Evolutionary conservation across 2,797 vertebrate species (phyloP), one percentile per base, ranked within the genome.

Genomic region (Sebastes umbrosus): DNA sequence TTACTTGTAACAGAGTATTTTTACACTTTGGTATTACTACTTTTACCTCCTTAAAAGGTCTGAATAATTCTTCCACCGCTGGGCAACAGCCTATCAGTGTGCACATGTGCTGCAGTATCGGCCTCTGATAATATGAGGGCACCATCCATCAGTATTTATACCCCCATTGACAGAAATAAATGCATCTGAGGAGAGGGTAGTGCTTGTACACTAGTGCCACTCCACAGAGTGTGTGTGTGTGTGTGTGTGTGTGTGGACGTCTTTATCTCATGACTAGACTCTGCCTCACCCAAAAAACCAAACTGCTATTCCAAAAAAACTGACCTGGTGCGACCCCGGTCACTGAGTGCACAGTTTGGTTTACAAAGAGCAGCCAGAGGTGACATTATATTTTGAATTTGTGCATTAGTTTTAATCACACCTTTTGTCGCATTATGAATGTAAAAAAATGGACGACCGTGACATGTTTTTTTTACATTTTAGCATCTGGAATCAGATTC

Each of bases 111-210:
- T 39, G 66, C 63, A 70, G 54, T 66, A 87, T 91, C 82, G 60
- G 64, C 2, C 34, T 39, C 32, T 75, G 82, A 89, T 84, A 85
- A 67, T 22, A 50, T 4, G 24, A 79, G 43, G 65, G 69, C 36
- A 58, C 73, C 75, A 77, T 84, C 85, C 75, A 0, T 67, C 68
- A 22, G 62, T 86, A 88, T 90, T 87, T 86, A 86, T 86, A 85
- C 79, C 69, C 29, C 5, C 32, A 52, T 9, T 25, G 81, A 88
- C 82, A 79, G 69, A 90, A 88, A 90, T 83, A 89, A 79, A 85
- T 75, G 55, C 16, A 25, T 74, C 32, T 59, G 29, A 50, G 70
- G 70, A 74, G 25, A 55, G 70, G 68, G 25, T 60, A 82, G 70
- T 34, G 68, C 24, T 6, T 24, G 22, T 39, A 8, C 20, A 12